Base-by-base conservation (phyloP, 2,113 vertebrate genomes). In the Todiramphus chloris region DNA sequence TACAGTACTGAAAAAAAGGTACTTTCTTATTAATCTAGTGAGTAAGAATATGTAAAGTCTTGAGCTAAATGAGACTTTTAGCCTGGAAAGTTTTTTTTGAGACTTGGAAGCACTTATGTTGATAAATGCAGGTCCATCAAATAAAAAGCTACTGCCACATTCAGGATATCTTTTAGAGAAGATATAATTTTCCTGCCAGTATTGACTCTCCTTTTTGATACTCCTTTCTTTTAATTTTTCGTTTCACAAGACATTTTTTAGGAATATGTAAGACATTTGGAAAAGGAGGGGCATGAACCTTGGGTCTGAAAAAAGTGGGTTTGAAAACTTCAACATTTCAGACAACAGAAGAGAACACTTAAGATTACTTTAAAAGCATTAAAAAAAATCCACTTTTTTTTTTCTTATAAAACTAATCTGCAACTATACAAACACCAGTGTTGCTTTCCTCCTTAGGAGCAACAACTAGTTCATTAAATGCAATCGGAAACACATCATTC, bases 71-170 rank as follows among this genome's bases (percentile, higher is more conserved):
- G 31, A 70, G 43, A 67, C 17, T 89, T 72, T 59, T 67, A 76
- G 41, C 10, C 17, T 46, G 66, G 60, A 55, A 85, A 92, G 76
- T 85, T 96, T 96, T 93, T 66, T 43, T 75, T 93, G 51, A 79
- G 67, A 81, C 20, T 78, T 33, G 78, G 35, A 95, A 68, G 10
- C 28, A 41, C 37, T 77, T 19, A 30, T n/a, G 48, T 81, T 69
- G 35, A 66, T 80, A 94, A 85, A 67, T 35, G 12, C 7, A 83
- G 33, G 37, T 39, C 37, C 58, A 76, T 88, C 56, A 86, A 25
- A 59, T 28, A 80, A 96, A 93, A 48, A 93, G 31, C 35, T 83
- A 58, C 70, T 85, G 80, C 12, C 66, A 73, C 44, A 64, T 62
- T 62, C 53, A 89, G 62, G 33, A 30, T 86, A 68, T 68, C 9